Evolutionary conservation across 2,113 vertebrate genomes (phyloP), one percentile per base, ranked within the genome.

Genomic region (Ptilonorhynchus violaceus): DNA sequence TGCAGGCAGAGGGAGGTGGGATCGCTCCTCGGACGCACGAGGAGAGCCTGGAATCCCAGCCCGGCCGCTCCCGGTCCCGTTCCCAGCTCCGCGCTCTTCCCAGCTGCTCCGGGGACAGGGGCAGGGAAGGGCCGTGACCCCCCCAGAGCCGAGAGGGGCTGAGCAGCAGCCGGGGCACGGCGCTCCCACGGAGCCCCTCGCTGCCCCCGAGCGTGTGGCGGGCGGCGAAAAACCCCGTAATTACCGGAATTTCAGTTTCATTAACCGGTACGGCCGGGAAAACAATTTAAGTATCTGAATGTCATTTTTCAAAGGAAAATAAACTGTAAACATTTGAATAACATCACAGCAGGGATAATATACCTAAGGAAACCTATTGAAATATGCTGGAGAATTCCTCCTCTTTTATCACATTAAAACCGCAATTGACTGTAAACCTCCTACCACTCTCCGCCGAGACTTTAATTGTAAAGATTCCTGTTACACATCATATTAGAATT

Each of bases 401-500:
- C 97, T 98, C 97, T 98, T 98, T 98, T 98, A 98, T 98, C 98
- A 98, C 98, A 98, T 98, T 98, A 98, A 98, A 98, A 98, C 97
- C 94, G 97, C 98, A 97, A 98, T 98, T 98, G 98, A 98, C 97
- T 98, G 98, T 98, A 98, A 98, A 98, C 98, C 98, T 98, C 97
- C 97, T 97, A 98, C 97, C 97, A 98, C 97, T 98, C 97, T 98
- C 98, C 97, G 55, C 97, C 97, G 98, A 98, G 97, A 98, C 98
- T 98, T 98, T 99, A 99, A 99, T 98, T 99, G 98, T 98, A 98
- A 97, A 98, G 98, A 98, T 98, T 98, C 98, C 96, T 97, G 96
- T 98, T 97, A 98, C 98, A 98, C 98, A 99, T 98, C 98, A 98
- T 98, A 98, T 98, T 98, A 98, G 98, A 97, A 98, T 99, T 99